Evolutionary conservation across 2,888 invertebrate species (phyloP), one percentile per base, ranked within the genome.

Genomic region (Aplocera efformata): DNA sequence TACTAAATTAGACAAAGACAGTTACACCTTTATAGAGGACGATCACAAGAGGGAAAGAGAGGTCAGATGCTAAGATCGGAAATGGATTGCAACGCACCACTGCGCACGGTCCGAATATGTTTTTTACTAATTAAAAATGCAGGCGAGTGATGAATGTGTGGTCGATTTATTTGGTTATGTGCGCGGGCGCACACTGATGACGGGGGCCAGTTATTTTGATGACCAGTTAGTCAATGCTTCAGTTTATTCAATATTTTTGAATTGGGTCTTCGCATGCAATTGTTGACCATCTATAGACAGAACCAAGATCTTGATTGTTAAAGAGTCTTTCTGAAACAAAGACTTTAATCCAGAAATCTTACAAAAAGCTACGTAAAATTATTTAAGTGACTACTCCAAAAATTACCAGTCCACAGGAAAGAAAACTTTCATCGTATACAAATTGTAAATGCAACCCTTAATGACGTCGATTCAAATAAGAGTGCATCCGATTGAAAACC

Each of bases 101-200:
- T 79, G 85, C 80, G 49, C 63, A 60, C 72, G 68, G 74, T 62
- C 79, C 83, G 78, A 85, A 84, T 83, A 72, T 74, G 63, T 70
- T 71, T 77, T 77, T 74, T 75, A 74, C 78, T 84, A 84, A 85
- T 86, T 85, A 85, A 84, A 83, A 84, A 81, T 79, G 72, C 79
- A 68, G 60, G 69, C 67, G 66, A 63, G 72, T 81, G 79, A 82
- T 79, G 75, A 76, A 81, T 82, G 73, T 72, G 67, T 65, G 70
- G 72, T 77, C 75, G 73, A 79, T 79, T 78, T 78, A 72, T 79
- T 75, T 73, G 63, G 70, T 66, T 70, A 64, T 58, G 5, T 17
- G 63, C 57, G 60, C 63, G 50, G 50, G 48, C 54, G 50, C 58
- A 53, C 42, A 57, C 13, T 3, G 54, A 51, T 54, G 63, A 51